Conservation (phyloP, 2,888 invertebrate genomes). For the Argyra leucocephala region DNA sequence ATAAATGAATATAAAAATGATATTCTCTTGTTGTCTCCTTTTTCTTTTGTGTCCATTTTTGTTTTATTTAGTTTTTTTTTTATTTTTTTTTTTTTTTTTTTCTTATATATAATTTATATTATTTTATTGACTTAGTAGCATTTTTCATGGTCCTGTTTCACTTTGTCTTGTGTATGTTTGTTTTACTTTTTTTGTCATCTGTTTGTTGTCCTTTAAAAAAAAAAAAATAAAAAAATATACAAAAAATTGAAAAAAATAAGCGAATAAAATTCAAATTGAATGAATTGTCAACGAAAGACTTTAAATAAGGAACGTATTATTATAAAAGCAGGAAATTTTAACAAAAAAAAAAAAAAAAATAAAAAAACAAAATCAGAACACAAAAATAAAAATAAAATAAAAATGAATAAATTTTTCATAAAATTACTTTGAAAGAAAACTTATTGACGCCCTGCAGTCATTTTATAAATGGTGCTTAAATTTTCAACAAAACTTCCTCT, state of each 20-base stretch:
- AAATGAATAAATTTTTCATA: background rate
- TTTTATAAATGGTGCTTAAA: background rate
- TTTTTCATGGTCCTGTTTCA: conserved; percentile 3
- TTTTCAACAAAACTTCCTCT: background rate
- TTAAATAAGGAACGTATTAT: too few relatives aligned
- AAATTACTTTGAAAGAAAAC: conserved; percentile 6
- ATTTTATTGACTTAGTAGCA: conserved; percentile 6
- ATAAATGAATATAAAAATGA: background rate
- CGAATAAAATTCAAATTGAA: too few relatives aligned
- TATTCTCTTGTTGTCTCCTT: background rate
- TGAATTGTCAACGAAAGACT: conserved; percentile 4
- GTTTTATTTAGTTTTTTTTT: too few relatives aligned
- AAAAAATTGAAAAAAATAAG: too few relatives aligned
- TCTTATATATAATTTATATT: background rate
- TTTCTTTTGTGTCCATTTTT: background rate
- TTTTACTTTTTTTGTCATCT: background rate
- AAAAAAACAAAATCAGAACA: too few relatives aligned
- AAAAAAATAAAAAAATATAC: too few relatives aligned
- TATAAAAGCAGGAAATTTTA: too few relatives aligned
- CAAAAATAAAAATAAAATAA: background rate
- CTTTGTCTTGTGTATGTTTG: background rate
- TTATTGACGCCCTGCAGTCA: conserved; percentile 1
- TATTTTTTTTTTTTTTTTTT: background rate
- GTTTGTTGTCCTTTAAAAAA: too few relatives aligned
- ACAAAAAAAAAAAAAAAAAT: too few relatives aligned